These are phyloP conservation scores for Lepus europaeus DNA, from an alignment of 2,113 vertebrate genomes.

Conservation along the genomic window DNA sequence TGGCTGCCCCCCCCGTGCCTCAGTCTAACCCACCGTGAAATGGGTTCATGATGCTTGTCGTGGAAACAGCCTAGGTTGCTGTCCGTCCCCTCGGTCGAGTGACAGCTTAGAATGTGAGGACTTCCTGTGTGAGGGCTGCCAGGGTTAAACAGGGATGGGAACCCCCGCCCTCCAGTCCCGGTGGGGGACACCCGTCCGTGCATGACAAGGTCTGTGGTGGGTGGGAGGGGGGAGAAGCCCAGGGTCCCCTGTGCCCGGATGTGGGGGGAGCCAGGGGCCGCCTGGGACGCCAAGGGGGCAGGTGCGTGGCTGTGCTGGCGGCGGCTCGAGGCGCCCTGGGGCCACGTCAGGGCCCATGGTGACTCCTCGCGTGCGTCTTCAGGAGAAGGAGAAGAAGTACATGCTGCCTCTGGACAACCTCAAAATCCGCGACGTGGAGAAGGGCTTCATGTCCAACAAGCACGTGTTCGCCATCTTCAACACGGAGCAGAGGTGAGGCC, in stretches of 20 bases:
- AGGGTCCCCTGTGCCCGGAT: neutral
- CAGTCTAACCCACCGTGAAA: neutral
- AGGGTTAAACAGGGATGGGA: neutral
- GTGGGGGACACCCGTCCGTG: neutral
- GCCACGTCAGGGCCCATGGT: neutral
- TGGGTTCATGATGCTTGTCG: neutral
- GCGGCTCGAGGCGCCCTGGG: neutral
- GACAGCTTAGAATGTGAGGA: too few species aligned
- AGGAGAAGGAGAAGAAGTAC: conserved; percentile 99
- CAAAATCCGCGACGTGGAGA: conserved; percentile 96
- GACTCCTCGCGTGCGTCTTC: rapidly evolving
- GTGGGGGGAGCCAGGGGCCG: too few species aligned
- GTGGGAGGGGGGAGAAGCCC: neutral
- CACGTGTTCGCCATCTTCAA: conserved; percentile 98
- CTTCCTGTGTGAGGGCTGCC: too few species aligned
- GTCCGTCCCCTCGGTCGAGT: too few species aligned
- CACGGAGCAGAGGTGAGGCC: conserved; percentile 95
- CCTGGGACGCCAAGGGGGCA: too few species aligned
- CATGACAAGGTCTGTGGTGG: too few species aligned
- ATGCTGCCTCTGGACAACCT: conserved; percentile 98
- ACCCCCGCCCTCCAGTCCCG: neutral
- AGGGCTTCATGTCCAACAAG: conserved; percentile 98
- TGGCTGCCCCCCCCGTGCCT: neutral
- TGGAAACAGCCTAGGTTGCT: neutral
- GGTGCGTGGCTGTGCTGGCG: neutral